A percentile compares a stretch with the other conserved stretches of the same genome.
These are phyloP conservation scores for Macrobrachium nipponense DNA, from an alignment of 1,140 invertebrate species.

Conservation along the genomic window DNA sequence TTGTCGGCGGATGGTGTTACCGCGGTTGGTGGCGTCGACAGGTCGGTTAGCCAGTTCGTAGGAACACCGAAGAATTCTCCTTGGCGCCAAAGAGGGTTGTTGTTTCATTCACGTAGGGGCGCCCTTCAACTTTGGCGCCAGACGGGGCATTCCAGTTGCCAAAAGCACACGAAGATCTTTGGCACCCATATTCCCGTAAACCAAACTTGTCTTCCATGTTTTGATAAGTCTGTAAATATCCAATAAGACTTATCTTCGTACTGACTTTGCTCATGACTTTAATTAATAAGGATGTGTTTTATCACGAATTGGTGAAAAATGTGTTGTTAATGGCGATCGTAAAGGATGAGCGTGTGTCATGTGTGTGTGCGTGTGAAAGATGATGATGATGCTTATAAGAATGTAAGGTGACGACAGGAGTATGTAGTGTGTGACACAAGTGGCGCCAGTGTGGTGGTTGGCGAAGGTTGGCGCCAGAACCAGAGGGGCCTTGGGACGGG, in stretches of 20 bases:
- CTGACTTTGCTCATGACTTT: no score
- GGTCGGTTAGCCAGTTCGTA: not conserved
- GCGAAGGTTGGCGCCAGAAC: not conserved
- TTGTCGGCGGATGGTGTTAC: not conserved
- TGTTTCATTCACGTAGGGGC: conserved; percentile 59
- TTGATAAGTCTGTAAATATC: no score
- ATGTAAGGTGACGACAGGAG: not conserved
- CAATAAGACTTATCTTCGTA: no score
- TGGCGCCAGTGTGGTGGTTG: not conserved
- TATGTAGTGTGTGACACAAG: conserved; percentile 2
- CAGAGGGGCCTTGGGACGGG: conserved; percentile 21
- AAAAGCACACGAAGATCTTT: conserved; percentile 13
- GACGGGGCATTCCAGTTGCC: conserved; percentile 45
- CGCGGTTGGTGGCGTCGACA: conserved; percentile 4
- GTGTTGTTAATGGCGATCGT: no score
- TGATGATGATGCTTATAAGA: no score
- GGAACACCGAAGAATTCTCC: conserved; percentile 25
- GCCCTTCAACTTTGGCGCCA: conserved; percentile 55
- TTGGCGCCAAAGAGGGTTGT: conserved; percentile 52
- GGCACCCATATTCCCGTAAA: not conserved
- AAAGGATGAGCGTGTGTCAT: no score
- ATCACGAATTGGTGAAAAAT: no score
- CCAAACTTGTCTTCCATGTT: not conserved
- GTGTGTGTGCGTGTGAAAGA: no score
- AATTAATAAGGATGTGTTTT: no score